Base-by-base conservation (phyloP, 2,113 vertebrate genomes). In the Rallus limicola region DNA sequence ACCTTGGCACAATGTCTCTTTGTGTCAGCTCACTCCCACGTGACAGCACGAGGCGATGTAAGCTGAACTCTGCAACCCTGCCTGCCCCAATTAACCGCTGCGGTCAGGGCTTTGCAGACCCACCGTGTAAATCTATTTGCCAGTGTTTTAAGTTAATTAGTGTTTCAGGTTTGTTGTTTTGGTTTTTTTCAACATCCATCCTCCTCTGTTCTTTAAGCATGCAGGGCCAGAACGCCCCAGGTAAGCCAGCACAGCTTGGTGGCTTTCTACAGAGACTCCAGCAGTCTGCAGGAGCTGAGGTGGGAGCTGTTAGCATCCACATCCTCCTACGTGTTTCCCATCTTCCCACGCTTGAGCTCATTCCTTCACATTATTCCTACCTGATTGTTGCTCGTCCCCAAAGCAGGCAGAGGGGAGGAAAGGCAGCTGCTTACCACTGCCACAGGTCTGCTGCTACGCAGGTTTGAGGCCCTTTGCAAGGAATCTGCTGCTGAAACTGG, bases 261-360 rank as follows among this genome's bases (percentile, higher is more conserved):
- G 65, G 65, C 85, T 90, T 55, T 55, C 56, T 36, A 52, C 82
- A 16, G 86, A 28, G 62, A 5, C 64, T n/a, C 25, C 1, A 1
- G 38, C 83, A 12, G 13, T 12, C 33, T 7, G 4, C 28, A 8
- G 19, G 5, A 11, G 59, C 31, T 13, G 52, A 58, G 74, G 69
- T 85, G 2, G 2, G 33, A 44, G 78, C 83, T 2, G 2, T 60
- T 34, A 50, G 59, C 82, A 1, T 81, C 92, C 50, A 4, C 9
- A 2, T 71, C 71, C 88, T 91, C 81, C 82, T 23, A 4, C 28
- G 5, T 3, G 12, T 17, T 85, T n/a, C 42, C 16, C 60, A 1
- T 82, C 92, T 77, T 89, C 88, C 90, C 70, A 67, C 42, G 31
- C 91, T 55, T 4, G 75, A 87, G 63, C 92, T 82, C 9, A 72